Conservation (phyloP, 2,113 vertebrate species). For the Symphodus melops region DNA sequence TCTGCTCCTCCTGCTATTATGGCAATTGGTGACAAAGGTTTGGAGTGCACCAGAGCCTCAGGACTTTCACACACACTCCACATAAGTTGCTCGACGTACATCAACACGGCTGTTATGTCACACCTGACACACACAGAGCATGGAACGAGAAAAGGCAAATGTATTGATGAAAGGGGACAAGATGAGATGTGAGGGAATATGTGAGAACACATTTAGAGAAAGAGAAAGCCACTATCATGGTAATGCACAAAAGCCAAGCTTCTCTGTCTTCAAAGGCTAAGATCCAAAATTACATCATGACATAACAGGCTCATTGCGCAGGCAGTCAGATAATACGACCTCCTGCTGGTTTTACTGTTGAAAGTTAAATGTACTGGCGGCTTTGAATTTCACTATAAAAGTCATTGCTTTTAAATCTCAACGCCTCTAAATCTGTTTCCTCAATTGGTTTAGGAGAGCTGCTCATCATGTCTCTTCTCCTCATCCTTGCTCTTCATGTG, state of each 20-base stretch:
- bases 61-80: slow-evolving; percentile 90
- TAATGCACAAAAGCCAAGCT: not conserved
- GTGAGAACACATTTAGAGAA: slow-evolving; percentile 4
- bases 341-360: slow-evolving; percentile 47
- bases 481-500: slow-evolving; percentile 31
- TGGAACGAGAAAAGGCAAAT: slow-evolving; percentile 21
- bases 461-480: slow-evolving; percentile 40
- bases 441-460: slow-evolving; percentile 39
- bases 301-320: slow-evolving; percentile 20
- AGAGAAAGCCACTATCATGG: slow-evolving; percentile 6
- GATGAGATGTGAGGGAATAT: slow-evolving; percentile 9
- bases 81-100: slow-evolving; percentile 90
- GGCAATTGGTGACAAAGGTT: slow-evolving; percentile 65
- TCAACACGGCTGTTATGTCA: slow-evolving; percentile 90
- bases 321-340: slow-evolving; percentile 28
- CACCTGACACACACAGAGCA: slow-evolving; percentile 75
- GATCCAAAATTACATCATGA: slow-evolving; percentile 39
- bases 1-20: slow-evolving; percentile 41
- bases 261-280: slow-evolving; percentile 21
- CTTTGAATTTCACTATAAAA: slow-evolving; percentile 57
- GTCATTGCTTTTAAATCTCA: slow-evolving; percentile 37
- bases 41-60: slow-evolving; percentile 81
- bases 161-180: slow-evolving; percentile 40
- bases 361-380: slow-evolving; percentile 29
- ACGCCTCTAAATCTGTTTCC: slow-evolving; percentile 52